These are phyloP conservation scores for Grammomys dolichurus DNA, from an alignment of 2,113 vertebrate genomes.

Conservation along the genomic window DNA sequence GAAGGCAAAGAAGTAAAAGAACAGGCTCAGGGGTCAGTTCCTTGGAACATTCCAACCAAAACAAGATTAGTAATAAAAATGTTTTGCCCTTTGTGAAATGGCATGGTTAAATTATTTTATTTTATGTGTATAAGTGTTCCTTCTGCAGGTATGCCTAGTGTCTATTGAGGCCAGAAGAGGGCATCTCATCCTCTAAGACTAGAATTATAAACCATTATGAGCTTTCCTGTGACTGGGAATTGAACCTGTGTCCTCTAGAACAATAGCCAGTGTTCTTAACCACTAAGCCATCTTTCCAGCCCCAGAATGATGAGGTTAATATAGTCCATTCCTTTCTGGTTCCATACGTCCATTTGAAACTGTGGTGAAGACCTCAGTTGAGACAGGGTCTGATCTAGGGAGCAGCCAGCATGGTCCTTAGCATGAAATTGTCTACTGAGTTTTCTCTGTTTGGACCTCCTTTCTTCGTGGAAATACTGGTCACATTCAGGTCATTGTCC, in stretches of 20 bases:
- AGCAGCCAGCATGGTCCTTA: neutral
- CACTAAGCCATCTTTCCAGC: neutral
- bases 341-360: neutral
- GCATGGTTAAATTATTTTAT: neutral
- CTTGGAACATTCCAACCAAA: neutral
- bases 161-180: neutral
- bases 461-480: neutral
- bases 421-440: neutral
- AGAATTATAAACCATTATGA: neutral
- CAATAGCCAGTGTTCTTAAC: neutral
- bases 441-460: neutral
- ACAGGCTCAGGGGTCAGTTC: neutral
- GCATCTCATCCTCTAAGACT: neutral
- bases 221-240: neutral
- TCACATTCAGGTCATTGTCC: neutral
- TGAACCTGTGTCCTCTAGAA: neutral
- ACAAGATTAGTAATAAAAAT: neutral
- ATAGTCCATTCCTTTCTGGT: neutral
- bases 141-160: no score
- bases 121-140: neutral
- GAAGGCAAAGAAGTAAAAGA: constrained; percentile 13
- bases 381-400: neutral
- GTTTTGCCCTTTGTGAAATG: neutral
- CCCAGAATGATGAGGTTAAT: neutral
- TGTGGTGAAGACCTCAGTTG: neutral